Base-by-base conservation (phyloP, 2,113 vertebrate species). In the Cynopterus brachyotis region DNA sequence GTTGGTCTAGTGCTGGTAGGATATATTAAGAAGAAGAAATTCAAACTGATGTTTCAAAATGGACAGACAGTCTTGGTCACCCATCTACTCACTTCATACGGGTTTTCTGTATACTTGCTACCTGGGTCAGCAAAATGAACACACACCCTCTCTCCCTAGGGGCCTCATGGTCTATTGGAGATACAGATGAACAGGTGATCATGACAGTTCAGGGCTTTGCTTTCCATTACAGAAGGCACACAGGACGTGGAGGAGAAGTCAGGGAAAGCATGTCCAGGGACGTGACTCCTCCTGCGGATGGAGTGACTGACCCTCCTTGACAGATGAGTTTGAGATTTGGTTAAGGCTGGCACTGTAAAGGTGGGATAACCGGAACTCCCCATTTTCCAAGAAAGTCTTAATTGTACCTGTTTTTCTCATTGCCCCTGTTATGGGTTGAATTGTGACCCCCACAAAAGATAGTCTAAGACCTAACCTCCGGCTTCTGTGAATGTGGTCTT, bases 21-120 rank as follows among this genome's bases (percentile, higher is more conserved):
- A 97, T 97, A 94, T 90, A 97, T 97, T 97, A 96, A 98, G 95
- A 98, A 97, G 97, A 97, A 76, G 76, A 97, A 97, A 98, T 97
- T 92, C 90, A 92, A 98, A 98, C 82, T 97, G 98, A 94, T 97
- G 94, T 97, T 94, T 97, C 89, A 89, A 79, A 95, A 87, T 66
- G 70, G 47, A 35, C 9, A 30, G 55, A 30, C 17, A 47, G 64
- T 91, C 97, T 97, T 80, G 73, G 67, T 79, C 37, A 57, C 87
- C 55, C 32, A 47, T 69, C 35, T 6, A 15, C 22, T 2, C 28
- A 40, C 30, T 6, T 60, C 6, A 0, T 81, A 81, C 69, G 40
- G 88, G 72, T 73, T 96, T 82, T 26, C 26, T 45, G 1, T 53
- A 30, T 45, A 26, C 32, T 16, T 22, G 10, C 47, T 53, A 26